phyloP scores from a whole-genome alignment of 2,797 vertebrate genomes.

The Philypnodon macrostomus region DNA sequence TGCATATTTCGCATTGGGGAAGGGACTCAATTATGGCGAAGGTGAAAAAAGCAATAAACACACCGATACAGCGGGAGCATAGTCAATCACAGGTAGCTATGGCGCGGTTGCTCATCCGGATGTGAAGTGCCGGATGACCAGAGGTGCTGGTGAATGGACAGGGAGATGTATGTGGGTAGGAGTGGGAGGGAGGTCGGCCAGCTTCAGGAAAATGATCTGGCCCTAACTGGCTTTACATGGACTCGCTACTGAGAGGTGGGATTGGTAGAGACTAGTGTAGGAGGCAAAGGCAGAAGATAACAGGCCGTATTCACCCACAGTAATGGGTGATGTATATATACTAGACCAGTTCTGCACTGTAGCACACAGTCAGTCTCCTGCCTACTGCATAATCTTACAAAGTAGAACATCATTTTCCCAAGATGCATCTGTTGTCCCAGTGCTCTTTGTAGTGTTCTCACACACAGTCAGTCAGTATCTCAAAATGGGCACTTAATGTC shows the following conservation, averaged over 20 bases:
- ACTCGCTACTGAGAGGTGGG: conserved; percentile 40
- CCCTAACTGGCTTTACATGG: conserved; percentile 38
- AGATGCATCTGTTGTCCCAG: conserved; percentile 42
- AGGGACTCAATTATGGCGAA: conserved; percentile 72
- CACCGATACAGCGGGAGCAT: conserved; percentile 61
- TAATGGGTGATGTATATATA: conserved; percentile 17
- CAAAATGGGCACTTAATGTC: background rate
- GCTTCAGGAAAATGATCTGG: conserved; percentile 57
- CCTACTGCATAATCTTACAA: conserved; percentile 41
- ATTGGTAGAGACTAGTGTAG: conserved; percentile 25
- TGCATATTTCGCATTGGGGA: conserved; percentile 63
- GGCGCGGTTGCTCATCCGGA: conserved; percentile 57
- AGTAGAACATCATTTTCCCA: conserved; percentile 43
- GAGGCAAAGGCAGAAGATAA: conserved; percentile 36
- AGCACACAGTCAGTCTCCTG: conserved; percentile 32
- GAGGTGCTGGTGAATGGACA: conserved; percentile 35
- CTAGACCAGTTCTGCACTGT: conserved; percentile 22
- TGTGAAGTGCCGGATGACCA: conserved; percentile 55
- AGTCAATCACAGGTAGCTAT: conserved; percentile 70
- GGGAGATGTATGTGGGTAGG: background rate
- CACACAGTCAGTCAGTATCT: conserved; percentile 2
- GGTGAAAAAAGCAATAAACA: conserved; percentile 73
- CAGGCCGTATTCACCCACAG: conserved; percentile 26
- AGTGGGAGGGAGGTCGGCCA: conserved; percentile 3
- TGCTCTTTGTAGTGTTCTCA: background rate